Base-by-base conservation (phyloP, 2,113 vertebrate genomes). In the Oncorhynchus kisutch region DNA sequence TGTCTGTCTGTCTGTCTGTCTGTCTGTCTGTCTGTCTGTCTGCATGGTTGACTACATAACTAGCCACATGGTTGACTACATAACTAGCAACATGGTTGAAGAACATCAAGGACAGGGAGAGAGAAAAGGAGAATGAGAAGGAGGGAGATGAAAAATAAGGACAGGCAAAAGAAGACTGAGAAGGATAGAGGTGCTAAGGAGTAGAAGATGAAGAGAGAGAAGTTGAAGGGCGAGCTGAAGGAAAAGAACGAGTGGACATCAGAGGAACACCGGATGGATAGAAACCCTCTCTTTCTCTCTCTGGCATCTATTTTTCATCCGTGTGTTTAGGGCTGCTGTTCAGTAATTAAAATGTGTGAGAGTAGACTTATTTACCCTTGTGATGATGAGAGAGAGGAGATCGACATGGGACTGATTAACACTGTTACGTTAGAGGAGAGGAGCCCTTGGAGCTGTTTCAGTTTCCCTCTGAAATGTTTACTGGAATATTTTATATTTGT, bases 391-490 rank as follows among this genome's bases (percentile, higher is more conserved):
- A 25, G 71, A 83, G 75, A 49, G 83, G 87, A 85, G 85, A 90
- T 90, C 85, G 81, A 85, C 85, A 84, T 80, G 81, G 82, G 75
- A 31, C 85, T 87, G 87, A 86, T 92, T 77, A 89, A 90, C 88
- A 82, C 78, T 78, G 82, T 77, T 76, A 71, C 74, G 79, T 80
- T 54, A 18, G 13, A 54, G 16, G 49, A 54, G 49, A 54, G 16
- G 49, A 67, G 16, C 62, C 89, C 83, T 84, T 75, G 78, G 75
- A 89, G 84, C 84, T 90, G 18, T 91, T 87, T 76, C 79, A 70
- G 88, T 84, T 79, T 85, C 90, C 81, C 65, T 67, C 84, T 70
- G 70, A 92, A 92, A 91, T 91, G 85, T 90, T 86, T 59, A 79
- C 87, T 67, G 75, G 83, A 90, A 85, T 90, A 94, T 93, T 90